A percentile compares a stretch with the other conserved stretches of the same genome.
phyloP scores from a whole-genome alignment of 2,888 invertebrate species.

The Amphipyra berbera region DNA sequence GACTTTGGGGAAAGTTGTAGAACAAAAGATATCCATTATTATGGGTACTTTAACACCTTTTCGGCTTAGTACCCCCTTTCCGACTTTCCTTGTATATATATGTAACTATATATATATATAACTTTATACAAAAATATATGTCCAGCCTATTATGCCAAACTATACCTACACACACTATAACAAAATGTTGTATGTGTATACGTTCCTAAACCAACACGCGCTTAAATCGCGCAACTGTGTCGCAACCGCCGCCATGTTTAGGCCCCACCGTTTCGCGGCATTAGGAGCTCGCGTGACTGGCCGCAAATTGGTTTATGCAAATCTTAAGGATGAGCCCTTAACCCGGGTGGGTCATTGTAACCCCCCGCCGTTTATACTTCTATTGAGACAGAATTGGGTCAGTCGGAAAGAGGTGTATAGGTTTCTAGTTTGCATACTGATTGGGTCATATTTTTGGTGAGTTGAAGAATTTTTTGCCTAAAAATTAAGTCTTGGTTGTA shows the following conservation, averaged over 20 bases:
- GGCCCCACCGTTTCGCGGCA: conserved; percentile 5
- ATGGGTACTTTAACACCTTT: no score
- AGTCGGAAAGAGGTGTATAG: conserved; percentile 31
- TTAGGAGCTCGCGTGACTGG: conserved; percentile 62
- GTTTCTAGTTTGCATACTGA: conserved; percentile 41
- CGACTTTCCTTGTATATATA: no score
- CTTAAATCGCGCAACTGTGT: conserved; percentile 24
- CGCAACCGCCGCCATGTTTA: conserved; percentile 20
- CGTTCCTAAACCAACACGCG: neutral
- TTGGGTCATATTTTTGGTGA: conserved; percentile 5
- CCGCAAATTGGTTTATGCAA: conserved; percentile 70
- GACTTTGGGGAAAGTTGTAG: no score
- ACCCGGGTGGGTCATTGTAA: neutral
- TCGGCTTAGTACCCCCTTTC: no score
- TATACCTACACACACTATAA: no score
- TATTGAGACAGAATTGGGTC: conserved; percentile 56
- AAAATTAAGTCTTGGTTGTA: neutral
- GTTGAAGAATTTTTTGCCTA: neutral
- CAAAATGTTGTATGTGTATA: neutral
- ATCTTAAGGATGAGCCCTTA: conserved; percentile 54
- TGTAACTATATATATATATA: no score
- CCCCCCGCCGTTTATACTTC: conserved; percentile 47
- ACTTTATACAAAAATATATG: no score
- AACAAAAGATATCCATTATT: no score
- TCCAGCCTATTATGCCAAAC: no score